Evolutionary conservation across 1,140 invertebrate genomes (phyloP).

Genomic region (Tetramorium simillimum): DNA sequence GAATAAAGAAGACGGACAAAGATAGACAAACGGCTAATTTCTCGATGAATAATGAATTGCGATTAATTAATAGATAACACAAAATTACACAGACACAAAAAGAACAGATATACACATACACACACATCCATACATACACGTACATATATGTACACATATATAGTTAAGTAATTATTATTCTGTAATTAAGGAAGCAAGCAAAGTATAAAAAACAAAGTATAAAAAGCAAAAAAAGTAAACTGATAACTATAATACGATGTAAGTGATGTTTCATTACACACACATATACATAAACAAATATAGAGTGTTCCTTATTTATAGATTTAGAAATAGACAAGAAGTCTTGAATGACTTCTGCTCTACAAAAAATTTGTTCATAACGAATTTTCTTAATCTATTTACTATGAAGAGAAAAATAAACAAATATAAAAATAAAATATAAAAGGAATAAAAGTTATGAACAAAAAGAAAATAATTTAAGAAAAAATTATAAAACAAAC

Average conservation of each 20-base stretch:
- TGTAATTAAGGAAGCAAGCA: slow-evolving; percentile 65
- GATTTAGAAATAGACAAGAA: slow-evolving; percentile 16
- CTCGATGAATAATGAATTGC: slow-evolving; percentile 53
- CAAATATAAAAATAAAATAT: not conserved
- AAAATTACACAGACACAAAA: slow-evolving; percentile 4
- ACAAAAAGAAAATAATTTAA: slow-evolving; percentile 17
- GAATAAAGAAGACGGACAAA: slow-evolving; percentile 21
- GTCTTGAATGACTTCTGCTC: not conserved
- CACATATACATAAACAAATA: slow-evolving; percentile 4
- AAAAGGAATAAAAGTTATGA: not conserved
- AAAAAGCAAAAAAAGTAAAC: slow-evolving; percentile 56
- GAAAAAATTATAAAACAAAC: not conserved
- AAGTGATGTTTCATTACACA: slow-evolving; percentile 51
- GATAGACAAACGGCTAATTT: slow-evolving; percentile 41
- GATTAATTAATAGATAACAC: slow-evolving; percentile 60
- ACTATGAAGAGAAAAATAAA: not conserved
- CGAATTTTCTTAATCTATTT: slow-evolving; percentile 5
- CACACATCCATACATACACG: not conserved
- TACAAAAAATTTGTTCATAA: not conserved
- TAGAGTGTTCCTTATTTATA: slow-evolving; percentile 48
- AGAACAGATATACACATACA: slow-evolving; percentile 3
- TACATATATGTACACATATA: slow-evolving; percentile 42
- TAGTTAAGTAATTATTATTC: slow-evolving; percentile 62
- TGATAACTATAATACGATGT: slow-evolving; percentile 62
- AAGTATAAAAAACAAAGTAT: slow-evolving; percentile 45